Evolutionary conservation across 2,113 vertebrate species (phyloP), one percentile per base, ranked within the genome.

Genomic region (Eretmodus cyanostictus): DNA sequence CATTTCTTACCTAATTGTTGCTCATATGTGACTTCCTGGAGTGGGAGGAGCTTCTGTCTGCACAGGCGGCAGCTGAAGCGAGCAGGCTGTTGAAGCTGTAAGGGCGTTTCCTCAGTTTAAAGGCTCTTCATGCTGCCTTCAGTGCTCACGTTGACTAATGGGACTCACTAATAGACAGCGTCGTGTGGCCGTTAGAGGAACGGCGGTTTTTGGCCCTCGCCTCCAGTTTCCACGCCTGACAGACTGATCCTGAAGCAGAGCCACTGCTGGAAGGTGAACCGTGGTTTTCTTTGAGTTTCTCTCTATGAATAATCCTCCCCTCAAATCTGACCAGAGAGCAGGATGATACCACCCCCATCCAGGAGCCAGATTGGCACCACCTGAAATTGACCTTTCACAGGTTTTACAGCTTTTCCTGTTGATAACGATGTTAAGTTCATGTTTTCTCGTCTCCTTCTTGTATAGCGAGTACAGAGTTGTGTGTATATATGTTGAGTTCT

Each of bases 151-250:
- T 0, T 73, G 2, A 45, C 40, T 45, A 10, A 27, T 1, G 8
- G 22, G 4, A 27, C 38, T 27, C 22, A 2, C 38, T 73, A 16
- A 16, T 4, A 42, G 8, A 8, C n/a, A 45, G 22, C 13, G 13
- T 0, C 13, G 0, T 45, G 3, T 73, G 68, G 66, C 66, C n/a
- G 3, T 42, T 71, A 42, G 36, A 71, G 66, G 2, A 71, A 42
- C 66, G 24, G 66, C 12, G 2, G 19, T 24, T 0, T 22, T 11
- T 40, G 19, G 40, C 11, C 13, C 14, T 36, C 6, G 11, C 9
- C 63, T 68, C 34, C 7, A n/a, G 36, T 68, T 68, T 40, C n/a
- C 19, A 17, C 2, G 8, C 57, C 27, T 9, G 0, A 17, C 27
- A 17, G 8, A 3, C 53, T 27, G 54, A 42, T 71, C 38, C 38